Evolutionary conservation across 1,140 invertebrate species (phyloP), one percentile per base, ranked within the genome.

Genomic region (Platyura marginata): DNA sequence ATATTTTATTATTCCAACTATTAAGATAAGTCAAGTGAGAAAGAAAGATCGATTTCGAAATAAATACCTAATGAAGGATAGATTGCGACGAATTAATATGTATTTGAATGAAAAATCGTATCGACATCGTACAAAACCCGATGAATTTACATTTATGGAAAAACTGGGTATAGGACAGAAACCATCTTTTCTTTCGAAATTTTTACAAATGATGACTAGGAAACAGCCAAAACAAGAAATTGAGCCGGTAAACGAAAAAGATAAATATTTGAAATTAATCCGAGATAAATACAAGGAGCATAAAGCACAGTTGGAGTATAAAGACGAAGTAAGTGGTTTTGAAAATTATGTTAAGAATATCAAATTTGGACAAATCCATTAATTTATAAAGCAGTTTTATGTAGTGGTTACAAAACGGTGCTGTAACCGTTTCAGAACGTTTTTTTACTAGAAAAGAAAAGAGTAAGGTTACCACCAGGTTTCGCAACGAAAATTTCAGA

Each of bases 11-110:
- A 29, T 44, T 6, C 42, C 42, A 20, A 18, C 35, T 2, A 38
- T 44, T 5, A 15, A 32, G 16, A 18, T 6, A 19, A 33, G 35
- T 18, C 15, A 38, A 25, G 21, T 36, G 3, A 22, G 20, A 13
- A 19, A 23, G n/a, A 38, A n/a, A n/a, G 42, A 44, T 18, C 35
- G 36, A 25, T 39, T 44, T 16, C 35, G 36, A 29, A 44, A 39
- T 38, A 38, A 29, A 38, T 23, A 38, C 39, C 20, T 44, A 19
- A 22, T 20, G 11, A 18, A 18, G 1, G 15, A 29, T 19, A 3
- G 42, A 22, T 38, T 44, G 16, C 38, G 32, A 19, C 4, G 42
- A 4, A 44, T 44, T 9, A 44, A 44, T 29, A 13, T 38, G 11
- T 21, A 36, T 1, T 21, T 42, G 13, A 36, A 35, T 36, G 32